Conservation (phyloP, 2,113 vertebrate genomes). For the Mastomys coucha region DNA sequence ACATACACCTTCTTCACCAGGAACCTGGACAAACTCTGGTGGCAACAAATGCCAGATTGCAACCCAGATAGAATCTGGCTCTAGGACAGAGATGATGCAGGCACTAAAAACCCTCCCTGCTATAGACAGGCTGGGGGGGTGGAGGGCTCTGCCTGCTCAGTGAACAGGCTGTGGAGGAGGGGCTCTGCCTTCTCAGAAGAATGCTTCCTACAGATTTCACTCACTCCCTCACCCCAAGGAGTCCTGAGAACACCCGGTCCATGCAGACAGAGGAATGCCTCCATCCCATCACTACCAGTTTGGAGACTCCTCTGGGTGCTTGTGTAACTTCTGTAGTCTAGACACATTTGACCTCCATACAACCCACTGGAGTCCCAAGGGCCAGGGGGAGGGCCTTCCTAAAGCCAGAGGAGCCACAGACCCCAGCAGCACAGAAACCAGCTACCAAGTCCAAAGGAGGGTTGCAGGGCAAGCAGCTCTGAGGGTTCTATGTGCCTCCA, state of each 20-base stretch:
- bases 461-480: not conserved
- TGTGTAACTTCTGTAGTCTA: not conserved
- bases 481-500: not conserved
- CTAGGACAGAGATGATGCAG: not conserved
- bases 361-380: not conserved
- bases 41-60: not conserved
- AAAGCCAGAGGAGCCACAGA: not conserved
- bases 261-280: not conserved
- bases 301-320: no score
- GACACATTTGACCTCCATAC: not conserved
- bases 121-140: no score
- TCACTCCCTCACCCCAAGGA: not conserved
- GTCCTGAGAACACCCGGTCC: not conserved
- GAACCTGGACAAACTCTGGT: not conserved
- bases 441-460: no score
- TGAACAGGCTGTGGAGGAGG: no score
- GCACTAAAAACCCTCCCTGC: not conserved
- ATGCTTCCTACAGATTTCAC: not conserved
- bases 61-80: not conserved
- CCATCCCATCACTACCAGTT: not conserved
- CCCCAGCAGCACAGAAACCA: not conserved
- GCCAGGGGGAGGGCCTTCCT: not conserved
- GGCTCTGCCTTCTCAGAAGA: not conserved
- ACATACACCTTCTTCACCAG: not conserved
- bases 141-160: not conserved